A percentile compares a stretch with the other conserved stretches of the same genome.
phyloP scores from a whole-genome alignment of 2,888 invertebrate genomes.

The Ophioninae sp. region DNA sequence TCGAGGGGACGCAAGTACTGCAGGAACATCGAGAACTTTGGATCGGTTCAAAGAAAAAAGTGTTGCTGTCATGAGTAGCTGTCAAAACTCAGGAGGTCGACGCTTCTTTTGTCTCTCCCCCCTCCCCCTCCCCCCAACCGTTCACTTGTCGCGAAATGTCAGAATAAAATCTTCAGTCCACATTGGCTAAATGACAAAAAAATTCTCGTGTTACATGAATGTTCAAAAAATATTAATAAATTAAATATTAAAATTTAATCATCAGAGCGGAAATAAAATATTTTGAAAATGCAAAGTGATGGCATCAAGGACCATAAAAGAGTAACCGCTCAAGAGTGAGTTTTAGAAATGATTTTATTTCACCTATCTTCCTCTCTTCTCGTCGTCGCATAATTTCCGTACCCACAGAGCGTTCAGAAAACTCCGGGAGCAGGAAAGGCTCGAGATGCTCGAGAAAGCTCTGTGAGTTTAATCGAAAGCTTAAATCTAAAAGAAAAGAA shows the following conservation, averaged over 20 bases:
- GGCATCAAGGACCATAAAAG: slow-evolving; percentile 32
- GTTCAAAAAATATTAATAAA: background rate
- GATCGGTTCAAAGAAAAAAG: slow-evolving; percentile 48
- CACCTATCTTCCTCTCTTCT: slow-evolving; percentile 36
- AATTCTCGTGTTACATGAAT: background rate
- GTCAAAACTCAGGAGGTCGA: slow-evolving; percentile 27
- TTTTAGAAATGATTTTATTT: slow-evolving; percentile 4
- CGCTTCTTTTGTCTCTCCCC: background rate
- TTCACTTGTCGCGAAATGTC: slow-evolving; percentile 34
- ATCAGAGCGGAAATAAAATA: background rate
- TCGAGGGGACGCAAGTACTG: slow-evolving; percentile 42
- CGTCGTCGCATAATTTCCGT: slow-evolving; percentile 10
- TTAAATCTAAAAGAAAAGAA: slow-evolving; percentile 5
- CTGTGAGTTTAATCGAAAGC: slow-evolving; percentile 46
- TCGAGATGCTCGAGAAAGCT: slow-evolving; percentile 49
- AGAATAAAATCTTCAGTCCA: slow-evolving; percentile 13
- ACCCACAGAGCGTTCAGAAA: slow-evolving; percentile 54
- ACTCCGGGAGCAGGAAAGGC: slow-evolving; percentile 54
- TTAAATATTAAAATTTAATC: background rate
- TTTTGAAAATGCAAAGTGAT: slow-evolving; percentile 29
- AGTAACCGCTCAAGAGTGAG: slow-evolving; percentile 61
- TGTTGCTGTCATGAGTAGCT: slow-evolving; percentile 53
- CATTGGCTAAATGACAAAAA: slow-evolving; percentile 30
- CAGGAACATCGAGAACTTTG: slow-evolving; percentile 52
- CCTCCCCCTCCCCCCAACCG: background rate